Conservation (phyloP, 2,888 invertebrate genomes). For the Lypha dubia region DNA sequence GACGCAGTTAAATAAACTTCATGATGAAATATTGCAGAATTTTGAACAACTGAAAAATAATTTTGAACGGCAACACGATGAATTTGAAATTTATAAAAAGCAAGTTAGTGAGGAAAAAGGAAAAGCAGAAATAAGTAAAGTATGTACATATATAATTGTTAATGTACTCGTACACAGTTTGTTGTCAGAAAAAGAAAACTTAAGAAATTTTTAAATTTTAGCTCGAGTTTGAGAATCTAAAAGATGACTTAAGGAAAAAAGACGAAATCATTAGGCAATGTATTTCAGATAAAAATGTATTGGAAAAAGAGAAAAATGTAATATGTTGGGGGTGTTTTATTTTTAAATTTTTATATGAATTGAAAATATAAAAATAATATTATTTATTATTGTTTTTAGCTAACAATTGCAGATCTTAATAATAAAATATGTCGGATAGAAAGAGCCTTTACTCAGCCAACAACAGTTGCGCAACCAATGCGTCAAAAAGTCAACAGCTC, state of each 20-base stretch:
- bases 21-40: constrained; percentile 23
- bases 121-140: constrained; percentile 33
- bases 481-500: background rate
- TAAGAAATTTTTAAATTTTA: constrained; percentile 7
- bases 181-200: background rate
- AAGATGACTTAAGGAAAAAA: constrained; percentile 63
- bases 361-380: background rate
- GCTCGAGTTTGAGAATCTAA: constrained; percentile 46
- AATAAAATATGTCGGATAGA: constrained; percentile 72
- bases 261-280: constrained; percentile 53
- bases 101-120: constrained; percentile 40
- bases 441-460: constrained; percentile 69
- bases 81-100: constrained; percentile 55
- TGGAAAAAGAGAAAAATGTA: constrained; percentile 73
- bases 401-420: constrained; percentile 70
- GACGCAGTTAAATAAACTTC: background rate
- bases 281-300: constrained; percentile 51
- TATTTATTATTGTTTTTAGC: constrained; percentile 40
- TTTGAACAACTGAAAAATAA: constrained; percentile 29
- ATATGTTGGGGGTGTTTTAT: background rate
- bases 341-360: background rate
- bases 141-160: constrained; percentile 12
- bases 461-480: constrained; percentile 56
- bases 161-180: background rate
- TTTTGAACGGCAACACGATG: constrained; percentile 37